Base-by-base conservation (phyloP, 2,113 vertebrate species). In the Telmatochromis bifrenatus region DNA sequence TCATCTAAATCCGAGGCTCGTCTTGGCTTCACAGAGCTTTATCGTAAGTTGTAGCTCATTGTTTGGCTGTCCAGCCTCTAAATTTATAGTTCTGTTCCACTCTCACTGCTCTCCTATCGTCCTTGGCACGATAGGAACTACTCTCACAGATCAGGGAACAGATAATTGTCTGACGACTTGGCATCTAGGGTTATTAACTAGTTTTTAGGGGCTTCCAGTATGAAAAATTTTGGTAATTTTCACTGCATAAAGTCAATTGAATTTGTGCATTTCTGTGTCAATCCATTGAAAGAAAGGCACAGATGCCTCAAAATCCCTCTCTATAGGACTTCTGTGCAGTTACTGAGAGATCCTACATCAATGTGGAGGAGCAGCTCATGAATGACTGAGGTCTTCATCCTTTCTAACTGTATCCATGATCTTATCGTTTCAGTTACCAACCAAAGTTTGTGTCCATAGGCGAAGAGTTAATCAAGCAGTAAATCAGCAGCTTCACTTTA, bases 281-380 rank as follows among this genome's bases (percentile, higher is more conserved):
- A 73, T 73, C 37, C 37, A 73, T 45, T 26, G 2, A 73, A 45
- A 73, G 37, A 45, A 23, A 45, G 68, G 39, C 15, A 49, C 23
- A 49, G 9, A 75, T 75, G 14, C 9, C 39, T 47, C 17, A 47
- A 1, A 10, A 17, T 3, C 70, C 23, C 14, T 75, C 12, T 47
- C 42, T 47, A 7, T 0, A 49, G 21, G 0, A 45, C 14, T 75
- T 75, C 23, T 5, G 21, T 15, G 21, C 21, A 9, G 39, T 26
- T 28, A 45, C 15, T 0, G 23, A 47, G 42, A 2, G 14, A 19
- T 45, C 7, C 62, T 0, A 35, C 9, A n/a, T 10, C 6, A 26
- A 73, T 17, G 21, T 73, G 68, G 39, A 73, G 39, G 39, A 73
- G 1, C n/a, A 23, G 7, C n/a, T 6, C 2, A 14, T 70, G 65